Evolutionary conservation across 2,113 vertebrate genomes (phyloP).

Genomic region (Erythrolamprus reginae): DNA sequence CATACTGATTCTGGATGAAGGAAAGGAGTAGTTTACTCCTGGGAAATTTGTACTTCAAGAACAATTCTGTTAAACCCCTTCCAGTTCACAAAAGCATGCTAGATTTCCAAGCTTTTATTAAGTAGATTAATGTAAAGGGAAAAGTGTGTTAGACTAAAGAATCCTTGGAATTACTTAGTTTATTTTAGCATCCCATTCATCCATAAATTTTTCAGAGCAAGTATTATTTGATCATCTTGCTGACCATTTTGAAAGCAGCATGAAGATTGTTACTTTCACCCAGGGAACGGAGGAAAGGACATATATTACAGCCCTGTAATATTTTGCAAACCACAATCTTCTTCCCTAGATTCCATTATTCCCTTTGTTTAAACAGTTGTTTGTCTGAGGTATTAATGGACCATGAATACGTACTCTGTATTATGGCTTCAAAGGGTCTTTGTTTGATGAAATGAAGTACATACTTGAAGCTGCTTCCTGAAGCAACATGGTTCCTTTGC

Average conservation of each 20-base stretch:
- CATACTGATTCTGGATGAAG: neutral
- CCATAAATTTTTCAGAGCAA: neutral
- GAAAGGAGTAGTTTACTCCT: neutral
- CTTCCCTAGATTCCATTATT: neutral
- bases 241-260: neutral
- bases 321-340: neutral
- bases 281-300: neutral
- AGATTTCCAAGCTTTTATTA: neutral
- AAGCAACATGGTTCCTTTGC: neutral
- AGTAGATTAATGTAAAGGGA: neutral
- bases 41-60: neutral
- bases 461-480: neutral
- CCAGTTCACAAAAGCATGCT: neutral
- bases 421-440: neutral
- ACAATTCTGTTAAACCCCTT: neutral
- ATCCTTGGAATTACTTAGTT: neutral
- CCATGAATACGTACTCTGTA: neutral
- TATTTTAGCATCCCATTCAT: neutral
- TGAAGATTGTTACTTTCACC: neutral
- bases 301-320: neutral
- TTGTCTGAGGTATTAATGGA: conserved; percentile 40
- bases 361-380: neutral
- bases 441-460: neutral
- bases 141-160: neutral
- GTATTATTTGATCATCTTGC: neutral